Evolutionary conservation across 1,140 invertebrate species (phyloP).

Genomic region (Euwallacea fornicatus): DNA sequence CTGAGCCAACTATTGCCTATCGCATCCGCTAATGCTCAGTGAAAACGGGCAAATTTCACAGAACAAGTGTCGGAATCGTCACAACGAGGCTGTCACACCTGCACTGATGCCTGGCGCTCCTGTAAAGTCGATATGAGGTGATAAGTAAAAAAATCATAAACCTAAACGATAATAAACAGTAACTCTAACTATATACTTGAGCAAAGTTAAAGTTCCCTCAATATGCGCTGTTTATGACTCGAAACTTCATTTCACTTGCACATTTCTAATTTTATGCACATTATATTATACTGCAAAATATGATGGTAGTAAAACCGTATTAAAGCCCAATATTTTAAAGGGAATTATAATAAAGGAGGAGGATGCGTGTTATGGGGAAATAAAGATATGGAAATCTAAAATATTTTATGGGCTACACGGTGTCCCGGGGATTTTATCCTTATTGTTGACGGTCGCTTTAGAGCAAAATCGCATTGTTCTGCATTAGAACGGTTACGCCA

Average conservation of each 20-base stretch:
- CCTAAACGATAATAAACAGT: too few relatives aligned
- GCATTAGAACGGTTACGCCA: background rate
- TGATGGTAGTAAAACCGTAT: conserved; percentile 25
- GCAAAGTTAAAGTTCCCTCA: background rate
- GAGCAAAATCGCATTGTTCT: background rate
- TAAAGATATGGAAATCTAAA: conserved; percentile 13
- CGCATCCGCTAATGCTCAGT: too few relatives aligned
- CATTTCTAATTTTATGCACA: conserved; percentile 24
- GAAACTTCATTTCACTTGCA: background rate
- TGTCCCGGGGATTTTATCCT: conserved; percentile 13
- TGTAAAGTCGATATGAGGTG: too few relatives aligned
- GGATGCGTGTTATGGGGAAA: conserved; percentile 20
- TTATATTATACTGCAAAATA: conserved; percentile 25
- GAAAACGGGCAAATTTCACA: too few relatives aligned
- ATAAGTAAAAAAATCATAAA: too few relatives aligned
- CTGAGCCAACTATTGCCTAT: too few relatives aligned
- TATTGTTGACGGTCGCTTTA: background rate
- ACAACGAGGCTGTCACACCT: too few relatives aligned
- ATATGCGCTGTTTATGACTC: conserved; percentile 7
- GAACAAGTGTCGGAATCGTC: too few relatives aligned
- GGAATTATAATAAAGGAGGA: conserved; percentile 22
- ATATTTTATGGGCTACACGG: conserved; percentile 18
- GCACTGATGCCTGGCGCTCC: too few relatives aligned
- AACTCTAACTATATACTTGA: too few relatives aligned
- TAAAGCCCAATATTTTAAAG: conserved; percentile 21